phyloP scores from a whole-genome alignment of 2,797 vertebrate species.

The Distichodus sexfasciatus region DNA sequence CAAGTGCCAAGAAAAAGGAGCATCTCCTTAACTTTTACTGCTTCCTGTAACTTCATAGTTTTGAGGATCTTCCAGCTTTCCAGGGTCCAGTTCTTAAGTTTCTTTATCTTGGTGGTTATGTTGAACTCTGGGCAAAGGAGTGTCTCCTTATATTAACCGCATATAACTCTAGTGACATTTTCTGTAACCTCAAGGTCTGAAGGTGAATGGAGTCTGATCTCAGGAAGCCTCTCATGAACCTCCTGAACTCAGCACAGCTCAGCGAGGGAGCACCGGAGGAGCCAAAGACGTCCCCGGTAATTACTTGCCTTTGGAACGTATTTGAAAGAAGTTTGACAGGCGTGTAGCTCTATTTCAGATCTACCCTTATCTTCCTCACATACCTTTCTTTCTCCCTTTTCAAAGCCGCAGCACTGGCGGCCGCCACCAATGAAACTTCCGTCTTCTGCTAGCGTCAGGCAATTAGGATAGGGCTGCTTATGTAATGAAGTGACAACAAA shows the following conservation, averaged over 20 bases:
- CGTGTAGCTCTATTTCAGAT: slow-evolving; percentile 5
- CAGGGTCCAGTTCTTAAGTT: slow-evolving; percentile 13
- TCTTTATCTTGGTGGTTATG: slow-evolving; percentile 30
- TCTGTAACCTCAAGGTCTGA: slow-evolving; percentile 33
- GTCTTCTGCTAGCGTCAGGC: slow-evolving; percentile 36
- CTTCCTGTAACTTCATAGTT: too few species aligned
- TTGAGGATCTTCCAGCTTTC: too few species aligned
- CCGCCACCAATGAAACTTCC: slow-evolving; percentile 42
- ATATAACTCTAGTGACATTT: slow-evolving; percentile 2
- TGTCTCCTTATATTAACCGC: neutral
- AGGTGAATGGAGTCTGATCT: slow-evolving; percentile 17
- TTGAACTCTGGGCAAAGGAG: too few species aligned
- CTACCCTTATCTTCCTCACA: neutral
- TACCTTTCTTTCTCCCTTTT: slow-evolving; percentile 15
- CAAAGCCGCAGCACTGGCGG: slow-evolving; percentile 3
- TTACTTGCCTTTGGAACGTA: slow-evolving; percentile 21
- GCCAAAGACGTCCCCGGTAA: slow-evolving; percentile 24
- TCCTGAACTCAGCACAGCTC: neutral
- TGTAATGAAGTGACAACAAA: slow-evolving; percentile 42
- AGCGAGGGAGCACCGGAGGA: neutral
- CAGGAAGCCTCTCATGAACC: neutral
- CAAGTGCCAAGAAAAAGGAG: too few species aligned
- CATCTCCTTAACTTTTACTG: too few species aligned
- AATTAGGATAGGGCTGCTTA: slow-evolving; percentile 46
- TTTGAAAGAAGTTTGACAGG: slow-evolving; percentile 19